Evolutionary conservation across 2,888 invertebrate species (phyloP), one percentile per base, ranked within the genome.

Genomic region (Phania funesta): DNA sequence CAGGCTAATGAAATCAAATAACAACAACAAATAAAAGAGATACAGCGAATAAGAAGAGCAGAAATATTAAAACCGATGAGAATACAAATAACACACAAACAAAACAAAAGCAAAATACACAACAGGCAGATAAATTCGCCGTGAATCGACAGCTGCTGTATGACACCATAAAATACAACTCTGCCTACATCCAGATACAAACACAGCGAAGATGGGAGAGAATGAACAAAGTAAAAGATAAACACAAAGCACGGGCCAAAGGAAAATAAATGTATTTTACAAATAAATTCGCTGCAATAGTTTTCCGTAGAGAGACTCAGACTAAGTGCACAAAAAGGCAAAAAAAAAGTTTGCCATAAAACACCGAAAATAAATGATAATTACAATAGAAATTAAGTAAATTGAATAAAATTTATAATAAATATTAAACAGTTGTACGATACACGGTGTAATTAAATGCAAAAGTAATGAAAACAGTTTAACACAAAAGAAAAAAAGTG

Each of bases 231-330:
- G 48, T 16, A 56, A 24, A 68, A 76, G 54, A 74, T 65, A 70
- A 38, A 35, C 8, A 64, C 70, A 80, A 79, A 74, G 58, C 62
- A 71, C 35, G 74, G 41, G 9, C 18, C 8, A 60, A 82, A 65
- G 64, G 29, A 71, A 79, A 64, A 74, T 62, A 70, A 70, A 70
- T 70, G 58, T 70, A 80, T 77, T 71, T 75, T 68, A 70, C 54
- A 71, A 71, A 78, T 80, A 80, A 83, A 83, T 83, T 83, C 83
- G 83, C 83, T 78, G 60, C 67, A 74, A 83, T 67, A 75, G 82
- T 82, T 74, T n/a, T 73, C 74, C 67, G 54, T 56, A 35, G 56
- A 29, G 77, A 74, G 77, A 60, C 65, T 70, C 74, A 74, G 74
- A 70, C 70, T 52, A 60, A 65, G 16, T 32, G 78, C 44, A 29